Evolutionary conservation across 1,140 invertebrate species (phyloP).

Genomic region (Marisa cornuarietis): DNA sequence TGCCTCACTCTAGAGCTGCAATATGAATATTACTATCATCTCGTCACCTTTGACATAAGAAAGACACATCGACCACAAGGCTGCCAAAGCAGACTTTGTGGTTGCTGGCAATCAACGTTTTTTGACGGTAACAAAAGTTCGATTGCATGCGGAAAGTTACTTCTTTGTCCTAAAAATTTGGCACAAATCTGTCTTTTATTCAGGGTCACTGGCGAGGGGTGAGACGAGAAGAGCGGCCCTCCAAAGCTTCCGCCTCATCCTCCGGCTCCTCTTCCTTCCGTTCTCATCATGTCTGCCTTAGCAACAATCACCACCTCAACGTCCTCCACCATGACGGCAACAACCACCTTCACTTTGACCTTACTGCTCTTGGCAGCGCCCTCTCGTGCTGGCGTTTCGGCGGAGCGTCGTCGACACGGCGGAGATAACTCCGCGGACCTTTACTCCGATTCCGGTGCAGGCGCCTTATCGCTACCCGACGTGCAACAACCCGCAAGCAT

Average conservation of each 20-base stretch:
- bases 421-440: no score
- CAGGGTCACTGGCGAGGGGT: not conserved
- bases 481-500: conserved; percentile 13
- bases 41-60: not conserved
- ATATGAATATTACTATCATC: no score
- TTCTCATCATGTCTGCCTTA: not conserved
- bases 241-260: not conserved
- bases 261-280: not conserved
- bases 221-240: not conserved
- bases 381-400: not conserved
- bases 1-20: no score
- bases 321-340: not conserved
- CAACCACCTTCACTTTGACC: not conserved
- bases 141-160: not conserved
- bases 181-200: not conserved
- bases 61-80: no score
- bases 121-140: not conserved
- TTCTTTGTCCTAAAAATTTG: not conserved
- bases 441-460: not conserved
- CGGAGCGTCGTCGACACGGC: not conserved
- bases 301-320: not conserved
- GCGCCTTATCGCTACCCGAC: not conserved
- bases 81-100: not conserved
- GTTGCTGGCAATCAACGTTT: not conserved
- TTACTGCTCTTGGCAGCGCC: not conserved